These are phyloP conservation scores for Prenolepis imparis DNA, from an alignment of 2,888 invertebrate genomes.

Conservation along the genomic window DNA sequence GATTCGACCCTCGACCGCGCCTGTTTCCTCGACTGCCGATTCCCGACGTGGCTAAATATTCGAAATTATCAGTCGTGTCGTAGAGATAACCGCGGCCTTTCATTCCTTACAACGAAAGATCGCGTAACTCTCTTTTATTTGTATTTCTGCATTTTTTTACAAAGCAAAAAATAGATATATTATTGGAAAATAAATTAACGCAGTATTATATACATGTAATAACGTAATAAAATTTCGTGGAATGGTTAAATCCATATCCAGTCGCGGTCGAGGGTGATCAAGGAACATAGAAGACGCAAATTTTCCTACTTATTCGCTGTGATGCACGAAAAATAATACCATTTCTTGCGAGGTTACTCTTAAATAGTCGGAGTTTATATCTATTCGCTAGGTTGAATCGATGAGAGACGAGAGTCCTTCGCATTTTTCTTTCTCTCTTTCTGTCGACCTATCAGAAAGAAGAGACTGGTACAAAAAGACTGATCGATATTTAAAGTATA, in stretches of 20 bases:
- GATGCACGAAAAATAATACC: slow-evolving; percentile 60
- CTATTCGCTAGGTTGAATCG: slow-evolving; percentile 5
- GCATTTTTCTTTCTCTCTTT: not conserved
- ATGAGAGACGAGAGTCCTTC: not conserved
- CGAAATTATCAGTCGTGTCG: not conserved
- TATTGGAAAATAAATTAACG: not conserved
- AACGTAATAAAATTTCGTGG: not conserved
- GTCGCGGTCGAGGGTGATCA: slow-evolving; percentile 32
- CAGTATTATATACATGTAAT: not conserved
- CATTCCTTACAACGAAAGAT: not conserved
- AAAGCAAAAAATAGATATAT: not conserved
- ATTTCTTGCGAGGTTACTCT: slow-evolving; percentile 67
- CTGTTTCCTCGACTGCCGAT: not conserved
- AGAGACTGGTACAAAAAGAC: slow-evolving; percentile 64
- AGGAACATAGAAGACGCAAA: slow-evolving; percentile 15
- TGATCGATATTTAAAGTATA: slow-evolving; percentile 61
- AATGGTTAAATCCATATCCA: not conserved
- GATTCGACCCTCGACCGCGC: slow-evolving; percentile 45
- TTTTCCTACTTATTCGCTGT: slow-evolving; percentile 35
- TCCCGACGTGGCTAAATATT: not conserved
- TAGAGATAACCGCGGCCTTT: not conserved
- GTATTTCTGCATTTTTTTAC: not conserved
- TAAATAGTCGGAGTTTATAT: slow-evolving; percentile 55
- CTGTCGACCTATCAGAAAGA: slow-evolving; percentile 40
- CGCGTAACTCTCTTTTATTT: not conserved